phyloP scores from a whole-genome alignment of 2,113 vertebrate species.

The Tricholaema leucomelas region DNA sequence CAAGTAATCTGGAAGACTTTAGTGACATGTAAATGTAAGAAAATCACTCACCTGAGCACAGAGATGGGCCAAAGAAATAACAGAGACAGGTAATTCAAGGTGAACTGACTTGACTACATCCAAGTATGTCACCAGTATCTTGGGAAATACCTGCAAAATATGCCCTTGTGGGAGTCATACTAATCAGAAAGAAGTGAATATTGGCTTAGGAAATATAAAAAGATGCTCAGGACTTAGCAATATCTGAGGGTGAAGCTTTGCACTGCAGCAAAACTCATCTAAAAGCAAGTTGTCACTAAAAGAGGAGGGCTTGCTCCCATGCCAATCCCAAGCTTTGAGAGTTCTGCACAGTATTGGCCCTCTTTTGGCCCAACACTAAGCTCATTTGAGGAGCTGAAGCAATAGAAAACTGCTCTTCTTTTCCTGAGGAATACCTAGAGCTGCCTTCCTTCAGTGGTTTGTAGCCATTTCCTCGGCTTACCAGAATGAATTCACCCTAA shows the following conservation, averaged over 20 bases:
- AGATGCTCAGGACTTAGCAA: background rate
- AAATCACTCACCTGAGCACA: background rate
- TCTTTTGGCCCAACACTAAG: background rate
- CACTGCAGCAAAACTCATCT: background rate
- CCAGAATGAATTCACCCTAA: background rate
- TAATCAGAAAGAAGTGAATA: background rate
- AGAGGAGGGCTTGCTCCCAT: background rate
- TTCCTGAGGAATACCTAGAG: background rate
- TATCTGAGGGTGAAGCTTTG: background rate
- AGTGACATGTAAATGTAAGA: background rate
- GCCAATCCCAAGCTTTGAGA: background rate
- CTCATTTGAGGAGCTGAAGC: background rate
- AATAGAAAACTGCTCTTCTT: background rate
- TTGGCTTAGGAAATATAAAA: background rate
- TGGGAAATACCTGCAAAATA: background rate
- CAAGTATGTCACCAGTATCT: background rate
- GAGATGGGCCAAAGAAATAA: background rate
- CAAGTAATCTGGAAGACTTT: background rate
- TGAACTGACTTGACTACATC: background rate
- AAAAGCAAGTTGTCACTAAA: background rate
- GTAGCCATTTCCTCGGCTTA: background rate
- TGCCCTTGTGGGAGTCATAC: background rate
- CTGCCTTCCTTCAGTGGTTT: background rate
- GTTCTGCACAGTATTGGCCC: background rate
- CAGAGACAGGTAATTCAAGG: background rate